Base-by-base conservation (phyloP, 2,797 vertebrate genomes). In the Enteromius unitaeniatus region DNA sequence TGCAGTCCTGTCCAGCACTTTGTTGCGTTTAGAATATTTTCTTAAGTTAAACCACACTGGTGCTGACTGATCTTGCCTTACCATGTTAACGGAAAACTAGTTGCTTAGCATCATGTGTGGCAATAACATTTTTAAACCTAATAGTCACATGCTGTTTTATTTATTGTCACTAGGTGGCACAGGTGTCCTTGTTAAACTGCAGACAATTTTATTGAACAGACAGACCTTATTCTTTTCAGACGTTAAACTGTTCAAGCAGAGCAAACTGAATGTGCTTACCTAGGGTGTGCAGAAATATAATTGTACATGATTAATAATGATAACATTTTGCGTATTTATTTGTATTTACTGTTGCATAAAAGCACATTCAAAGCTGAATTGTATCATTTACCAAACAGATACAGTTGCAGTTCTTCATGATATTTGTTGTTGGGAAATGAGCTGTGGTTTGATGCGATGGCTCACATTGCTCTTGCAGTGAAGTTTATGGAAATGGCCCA, bases 121-220 rank as follows among this genome's bases (percentile, higher is more conserved):
- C 2, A 8, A 73, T 26, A 26, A 64, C 42, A 51, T 64, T 28
- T 42, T 6, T 34, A 74, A 37, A 4, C 10, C 49, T 49, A 53
- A 8, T 13, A 21, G 11, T 34, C 47, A 53, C 19, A 62, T 62
- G 60, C 1, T 31, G 6, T 81, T 49, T 62, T 26, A 51, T 68
- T 45, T 83, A 37, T n/a, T 58, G 60, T 28, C 81, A 77, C 47
- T 58, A 83, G 81, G 64, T 83, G 81, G 73, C 81, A n/a, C 37
- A 77, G 17, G 65, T 42, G 64, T 67, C 37, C 23, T 42, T 67
- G 81, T 40, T 67, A 7, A 55, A 13, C 19, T n/a, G 23, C 53
- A 58, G 37, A 45, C 13, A 0, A 26, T 45, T 81, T 49, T 60
- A 72, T 72, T 45, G 11, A 31, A 72, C n/a, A 58, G 9, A 65